phyloP scores from a whole-genome alignment of 2,797 vertebrate species.

The Lepus townsendii region DNA sequence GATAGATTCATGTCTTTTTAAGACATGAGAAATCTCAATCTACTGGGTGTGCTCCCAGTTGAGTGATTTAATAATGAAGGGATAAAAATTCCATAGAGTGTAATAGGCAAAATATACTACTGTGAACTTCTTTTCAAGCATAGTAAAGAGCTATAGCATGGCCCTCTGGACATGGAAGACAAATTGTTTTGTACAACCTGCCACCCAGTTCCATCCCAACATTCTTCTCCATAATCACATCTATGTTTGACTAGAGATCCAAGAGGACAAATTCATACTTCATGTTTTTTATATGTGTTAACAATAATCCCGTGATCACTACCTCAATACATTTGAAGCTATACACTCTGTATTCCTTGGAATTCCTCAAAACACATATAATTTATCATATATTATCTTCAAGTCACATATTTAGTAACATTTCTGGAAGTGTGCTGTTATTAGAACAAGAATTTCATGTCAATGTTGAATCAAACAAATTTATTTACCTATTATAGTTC shows the following conservation, averaged over 20 bases:
- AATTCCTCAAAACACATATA: constrained; percentile 4
- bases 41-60: background rate
- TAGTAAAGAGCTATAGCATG: background rate
- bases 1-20: no score
- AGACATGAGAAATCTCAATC: background rate
- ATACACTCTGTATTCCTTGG: background rate
- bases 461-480: background rate
- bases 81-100: constrained; percentile 31
- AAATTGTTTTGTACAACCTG: background rate
- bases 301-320: constrained; percentile 30
- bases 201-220: background rate
- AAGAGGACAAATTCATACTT: constrained; percentile 13
- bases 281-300: background rate
- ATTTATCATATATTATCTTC: background rate
- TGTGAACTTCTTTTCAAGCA: constrained; percentile 39
- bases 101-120: constrained; percentile 15
- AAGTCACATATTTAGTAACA: constrained; percentile 33
- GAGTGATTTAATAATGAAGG: constrained; percentile 20
- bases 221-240: background rate
- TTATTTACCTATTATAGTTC: constrained; percentile 28
- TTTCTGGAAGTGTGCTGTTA: constrained; percentile 49
- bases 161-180: background rate
- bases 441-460: constrained; percentile 27
- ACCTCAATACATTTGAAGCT: constrained; percentile 24
- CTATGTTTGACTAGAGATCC: background rate